Percentiles rank a stretch among this genome's conserved stretches.
Conservation (phyloP, 2,113 vertebrate genomes). For the Todiramphus saurophagus region DNA sequence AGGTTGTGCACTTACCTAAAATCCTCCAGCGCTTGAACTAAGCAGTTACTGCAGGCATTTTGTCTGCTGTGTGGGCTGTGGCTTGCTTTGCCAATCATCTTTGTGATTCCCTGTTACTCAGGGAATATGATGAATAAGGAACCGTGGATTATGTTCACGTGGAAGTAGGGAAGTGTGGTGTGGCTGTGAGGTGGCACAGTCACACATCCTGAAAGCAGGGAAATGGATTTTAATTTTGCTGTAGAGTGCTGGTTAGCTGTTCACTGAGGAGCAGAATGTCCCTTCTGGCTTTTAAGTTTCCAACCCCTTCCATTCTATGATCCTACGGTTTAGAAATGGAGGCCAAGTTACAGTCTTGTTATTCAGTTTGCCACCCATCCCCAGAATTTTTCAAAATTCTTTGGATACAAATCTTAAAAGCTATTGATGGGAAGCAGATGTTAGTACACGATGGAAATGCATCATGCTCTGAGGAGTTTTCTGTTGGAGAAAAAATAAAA, state of each 20-base stretch:
- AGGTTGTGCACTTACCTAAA: not conserved
- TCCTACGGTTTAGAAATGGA: not conserved
- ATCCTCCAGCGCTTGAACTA: not conserved
- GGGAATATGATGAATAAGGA: not conserved
- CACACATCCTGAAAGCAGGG: not conserved
- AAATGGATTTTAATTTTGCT: not conserved
- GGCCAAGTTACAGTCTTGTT: constrained; percentile 21
- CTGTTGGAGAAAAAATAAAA: not conserved
- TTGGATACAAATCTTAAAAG: constrained; percentile 7
- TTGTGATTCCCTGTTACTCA: not conserved
- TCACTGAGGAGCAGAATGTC: not conserved
- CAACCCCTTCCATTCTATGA: too few species aligned
- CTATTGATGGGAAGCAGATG: constrained; percentile 44
- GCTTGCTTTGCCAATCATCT: accelerated
- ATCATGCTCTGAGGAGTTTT: not conserved
- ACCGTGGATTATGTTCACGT: not conserved
- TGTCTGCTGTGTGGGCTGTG: not conserved
- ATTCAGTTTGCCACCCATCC: not conserved
- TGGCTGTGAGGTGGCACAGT: not conserved
- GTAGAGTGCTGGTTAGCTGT: not conserved
- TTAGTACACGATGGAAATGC: not conserved
- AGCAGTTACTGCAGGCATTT: not conserved
- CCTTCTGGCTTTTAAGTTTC: not conserved
- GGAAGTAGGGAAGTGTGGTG: accelerated
- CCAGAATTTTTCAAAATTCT: constrained; percentile 29